Evolutionary conservation across 1,140 invertebrate genomes (phyloP).

Genomic region (Lucilia cuprina): DNA sequence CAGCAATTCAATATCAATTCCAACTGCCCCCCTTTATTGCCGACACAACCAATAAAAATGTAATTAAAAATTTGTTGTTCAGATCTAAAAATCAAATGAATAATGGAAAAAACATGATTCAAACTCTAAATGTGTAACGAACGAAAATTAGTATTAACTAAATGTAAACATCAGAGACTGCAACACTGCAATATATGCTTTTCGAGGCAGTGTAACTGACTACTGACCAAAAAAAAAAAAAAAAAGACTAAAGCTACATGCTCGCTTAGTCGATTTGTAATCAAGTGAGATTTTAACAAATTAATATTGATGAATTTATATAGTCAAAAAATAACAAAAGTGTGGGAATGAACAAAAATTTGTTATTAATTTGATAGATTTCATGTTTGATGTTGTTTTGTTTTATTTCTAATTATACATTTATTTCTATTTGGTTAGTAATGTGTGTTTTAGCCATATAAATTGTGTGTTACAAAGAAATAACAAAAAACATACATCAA

Average conservation of each 20-base stretch:
- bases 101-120: not conserved
- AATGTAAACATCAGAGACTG: not conserved
- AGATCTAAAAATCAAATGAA: not conserved
- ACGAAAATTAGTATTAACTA: not conserved
- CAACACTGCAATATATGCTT: not conserved
- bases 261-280: not conserved
- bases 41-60: not conserved
- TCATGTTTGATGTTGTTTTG: not conserved
- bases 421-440: not conserved
- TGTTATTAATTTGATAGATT: constrained; percentile 3
- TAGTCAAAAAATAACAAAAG: not conserved
- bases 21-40: not conserved
- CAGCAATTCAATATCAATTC: too few relatives aligned
- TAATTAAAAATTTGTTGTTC: not conserved
- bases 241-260: not conserved
- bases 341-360: not conserved
- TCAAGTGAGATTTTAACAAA: not conserved
- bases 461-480: not conserved
- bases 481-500: not conserved
- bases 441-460: not conserved
- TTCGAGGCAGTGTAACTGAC: not conserved
- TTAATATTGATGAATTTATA: not conserved
- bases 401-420: not conserved
- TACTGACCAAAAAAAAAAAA: not conserved
- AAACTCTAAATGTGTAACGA: not conserved